Base-by-base conservation (phyloP, 2,888 invertebrate genomes). In the Brachylomia viminalis region DNA sequence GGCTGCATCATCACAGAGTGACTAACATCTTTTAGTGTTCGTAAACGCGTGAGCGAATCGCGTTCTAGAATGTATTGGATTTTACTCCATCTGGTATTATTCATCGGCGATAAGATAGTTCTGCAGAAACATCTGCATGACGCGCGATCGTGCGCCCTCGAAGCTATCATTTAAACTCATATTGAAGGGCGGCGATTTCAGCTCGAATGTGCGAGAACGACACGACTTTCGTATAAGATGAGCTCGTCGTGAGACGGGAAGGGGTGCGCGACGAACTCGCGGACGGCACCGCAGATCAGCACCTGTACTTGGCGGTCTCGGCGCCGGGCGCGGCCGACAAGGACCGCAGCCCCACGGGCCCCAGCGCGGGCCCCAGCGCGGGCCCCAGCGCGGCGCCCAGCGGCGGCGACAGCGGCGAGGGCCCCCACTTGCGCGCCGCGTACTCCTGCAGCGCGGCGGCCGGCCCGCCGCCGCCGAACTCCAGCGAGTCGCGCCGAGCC, bases 311-410 rank as follows among this genome's bases (percentile, higher is more conserved):
- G 89, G 97, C 97, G 87, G 98, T 98, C 96, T 99, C 99, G 2
- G 99, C 99, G 85, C 99, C 99, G 58, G 99, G 99, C 81, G 99
- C 99, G 90, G 96, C 96, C 87, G 96, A 96, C 79, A 97, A 96
- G 91, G 96, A 94, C 82, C 97, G 94, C 90, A 97, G 97, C 87
- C 98, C 98, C 91, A 98, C 91, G 96, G 93, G 96, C 75, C 98
- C 98, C 82, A 97, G 97, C 90, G 38, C 96, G 91, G 96, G 94
- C 82, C 97, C 94, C 90, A 97, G 97, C 87, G 98, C 91, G 96
- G 93, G 96, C 75, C 98, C 98, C 82, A 97, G 97, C 90, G 97
- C 97, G 93, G 91, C 95, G 93, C 91, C 96, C 84, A 97, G 98
- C 88, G 98, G 98, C 88, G 98, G 98, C 85, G 98, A 98, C 90